Evolutionary conservation across 2,113 vertebrate genomes (phyloP).

Genomic region (Nibea coibor): DNA sequence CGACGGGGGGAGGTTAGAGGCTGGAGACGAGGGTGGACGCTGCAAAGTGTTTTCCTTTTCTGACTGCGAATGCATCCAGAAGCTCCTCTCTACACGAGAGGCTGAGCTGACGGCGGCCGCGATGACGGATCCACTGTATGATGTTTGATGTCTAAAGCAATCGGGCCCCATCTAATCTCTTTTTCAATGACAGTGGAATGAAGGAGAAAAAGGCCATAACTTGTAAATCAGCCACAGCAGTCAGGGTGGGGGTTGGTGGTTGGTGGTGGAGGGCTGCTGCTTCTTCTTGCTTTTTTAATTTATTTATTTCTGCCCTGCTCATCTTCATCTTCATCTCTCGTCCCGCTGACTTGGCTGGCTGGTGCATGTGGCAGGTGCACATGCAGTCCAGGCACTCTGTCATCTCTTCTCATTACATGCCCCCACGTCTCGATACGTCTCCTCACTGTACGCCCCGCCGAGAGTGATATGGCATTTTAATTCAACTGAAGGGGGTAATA

Average conservation of each 20-base stretch:
- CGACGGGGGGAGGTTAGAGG: constrained; percentile 67
- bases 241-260: neutral
- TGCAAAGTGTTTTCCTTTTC: constrained; percentile 17
- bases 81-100: constrained; percentile 38
- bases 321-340: constrained; percentile 58
- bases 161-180: constrained; percentile 80
- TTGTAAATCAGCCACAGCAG: constrained; percentile 77
- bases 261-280: neutral
- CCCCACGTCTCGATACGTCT: constrained; percentile 67
- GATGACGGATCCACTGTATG: constrained; percentile 74
- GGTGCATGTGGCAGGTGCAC: constrained; percentile 61
- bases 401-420: constrained; percentile 71
- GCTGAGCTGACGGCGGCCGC: constrained; percentile 31
- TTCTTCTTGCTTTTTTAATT: constrained; percentile 16
- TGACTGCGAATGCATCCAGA: constrained; percentile 51
- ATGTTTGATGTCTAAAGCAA: constrained; percentile 80
- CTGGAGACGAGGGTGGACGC: constrained; percentile 63
- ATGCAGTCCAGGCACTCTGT: constrained; percentile 66
- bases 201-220: constrained; percentile 82
- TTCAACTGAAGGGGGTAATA: constrained; percentile 40
- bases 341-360: constrained; percentile 61
- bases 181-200: constrained; percentile 77
- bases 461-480: constrained; percentile 64
- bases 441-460: constrained; percentile 25
- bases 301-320: constrained; percentile 29